A percentile compares a stretch with the other conserved stretches of the same genome.
Evolutionary conservation across 2,113 vertebrate genomes (phyloP).

Genomic region (Meleagris gallopavo): DNA sequence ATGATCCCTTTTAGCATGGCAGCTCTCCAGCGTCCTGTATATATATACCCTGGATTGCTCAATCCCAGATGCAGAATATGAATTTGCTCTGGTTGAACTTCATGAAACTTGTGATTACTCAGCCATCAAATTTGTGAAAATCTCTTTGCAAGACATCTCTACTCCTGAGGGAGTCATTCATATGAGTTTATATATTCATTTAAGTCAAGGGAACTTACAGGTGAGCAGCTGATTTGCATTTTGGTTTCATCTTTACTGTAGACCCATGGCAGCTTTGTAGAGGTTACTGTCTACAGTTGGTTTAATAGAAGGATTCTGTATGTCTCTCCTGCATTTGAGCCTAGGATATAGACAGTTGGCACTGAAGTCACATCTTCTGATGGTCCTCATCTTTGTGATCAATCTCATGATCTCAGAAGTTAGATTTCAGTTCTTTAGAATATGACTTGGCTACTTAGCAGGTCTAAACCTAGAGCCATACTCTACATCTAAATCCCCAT

Average conservation of each 20-base stretch:
- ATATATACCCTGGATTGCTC: not conserved
- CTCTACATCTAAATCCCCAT: not conserved
- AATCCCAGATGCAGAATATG: not conserved
- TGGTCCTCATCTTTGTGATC: not conserved
- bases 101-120: not conserved
- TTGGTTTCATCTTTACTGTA: not conserved
- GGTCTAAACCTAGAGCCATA: not conserved
- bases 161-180: not conserved
- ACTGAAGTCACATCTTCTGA: not conserved
- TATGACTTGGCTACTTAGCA: not conserved
- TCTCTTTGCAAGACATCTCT: not conserved
- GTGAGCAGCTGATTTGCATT: not conserved
- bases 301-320: not conserved
- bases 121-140: not conserved
- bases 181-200: not conserved
- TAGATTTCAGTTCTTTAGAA: not conserved
- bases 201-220: not conserved
- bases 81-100: not conserved
- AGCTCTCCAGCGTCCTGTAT: not conserved
- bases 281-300: not conserved
- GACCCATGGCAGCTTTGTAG: not conserved
- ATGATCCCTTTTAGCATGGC: not conserved
- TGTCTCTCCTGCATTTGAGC: not conserved
- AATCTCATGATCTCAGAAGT: not conserved
- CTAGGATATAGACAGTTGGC: not conserved